Evolutionary conservation across 2,113 vertebrate species (phyloP).

Genomic region (Burhinus bistriatus): DNA sequence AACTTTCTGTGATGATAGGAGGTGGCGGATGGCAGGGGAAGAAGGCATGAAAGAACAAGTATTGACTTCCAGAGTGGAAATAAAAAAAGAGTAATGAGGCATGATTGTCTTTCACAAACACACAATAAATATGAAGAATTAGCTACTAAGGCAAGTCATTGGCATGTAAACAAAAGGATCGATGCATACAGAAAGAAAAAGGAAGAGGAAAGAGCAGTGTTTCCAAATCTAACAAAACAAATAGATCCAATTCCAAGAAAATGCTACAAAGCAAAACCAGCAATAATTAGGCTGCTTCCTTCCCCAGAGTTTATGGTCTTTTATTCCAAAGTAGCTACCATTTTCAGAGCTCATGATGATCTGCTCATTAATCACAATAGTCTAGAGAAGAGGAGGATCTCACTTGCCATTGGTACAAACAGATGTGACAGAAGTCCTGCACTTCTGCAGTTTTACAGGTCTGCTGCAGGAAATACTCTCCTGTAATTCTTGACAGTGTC

Average conservation of each 20-base stretch:
- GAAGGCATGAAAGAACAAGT: neutral
- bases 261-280: neutral
- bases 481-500: neutral
- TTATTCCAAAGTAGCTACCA: neutral
- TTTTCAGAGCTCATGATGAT: neutral
- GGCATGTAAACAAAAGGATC: neutral
- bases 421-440: neutral
- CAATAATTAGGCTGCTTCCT: neutral
- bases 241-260: neutral
- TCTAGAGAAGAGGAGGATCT: neutral
- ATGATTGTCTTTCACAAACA: neutral
- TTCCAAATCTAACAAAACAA: neutral
- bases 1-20: neutral
- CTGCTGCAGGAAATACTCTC: neutral
- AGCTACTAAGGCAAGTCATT: neutral
- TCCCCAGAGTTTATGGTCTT: neutral
- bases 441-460: neutral
- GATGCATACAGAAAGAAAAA: neutral
- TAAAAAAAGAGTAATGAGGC: neutral
- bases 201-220: neutral
- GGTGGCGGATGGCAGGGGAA: accelerated
- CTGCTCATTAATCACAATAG: neutral
- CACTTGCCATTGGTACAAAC: neutral
- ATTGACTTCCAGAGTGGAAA: neutral
- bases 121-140: neutral